These are phyloP conservation scores for Argopecten irradians DNA, from an alignment of 1,140 invertebrate species.

Conservation along the genomic window DNA sequence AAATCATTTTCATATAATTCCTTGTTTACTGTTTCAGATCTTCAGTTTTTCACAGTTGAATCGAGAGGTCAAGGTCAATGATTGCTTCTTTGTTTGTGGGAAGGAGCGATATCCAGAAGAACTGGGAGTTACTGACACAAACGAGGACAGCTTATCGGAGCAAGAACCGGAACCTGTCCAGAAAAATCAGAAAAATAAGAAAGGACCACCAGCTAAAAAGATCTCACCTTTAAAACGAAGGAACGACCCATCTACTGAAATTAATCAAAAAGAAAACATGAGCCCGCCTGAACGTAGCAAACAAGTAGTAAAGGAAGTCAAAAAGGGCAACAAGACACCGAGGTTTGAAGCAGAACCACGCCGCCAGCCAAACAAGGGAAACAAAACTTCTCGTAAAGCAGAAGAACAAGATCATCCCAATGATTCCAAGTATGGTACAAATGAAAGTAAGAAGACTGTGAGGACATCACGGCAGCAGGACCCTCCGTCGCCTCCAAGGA, in stretches of 20 bases:
- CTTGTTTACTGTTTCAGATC: conserved; percentile 19
- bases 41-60: conserved; percentile 36
- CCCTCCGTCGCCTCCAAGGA: not conserved
- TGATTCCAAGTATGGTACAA: not conserved
- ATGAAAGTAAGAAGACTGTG: not conserved
- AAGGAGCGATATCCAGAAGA: conserved; percentile 34
- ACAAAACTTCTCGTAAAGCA: not conserved
- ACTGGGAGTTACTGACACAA: not conserved
- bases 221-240: not conserved
- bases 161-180: conserved; percentile 18
- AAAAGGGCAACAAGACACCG: not conserved
- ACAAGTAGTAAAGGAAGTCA: not conserved
- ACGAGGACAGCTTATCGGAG: not conserved
- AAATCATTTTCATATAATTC: not conserved
- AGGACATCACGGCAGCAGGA: not conserved
- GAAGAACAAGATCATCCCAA: not conserved
- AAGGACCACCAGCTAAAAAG: not conserved
- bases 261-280: not conserved
- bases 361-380: not conserved
- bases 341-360: not conserved
- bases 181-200: conserved; percentile 27
- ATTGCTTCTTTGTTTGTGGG: conserved; percentile 33
- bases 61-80: conserved; percentile 25
- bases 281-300: not conserved
- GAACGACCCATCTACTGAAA: not conserved